A percentile compares a stretch with the other conserved stretches of the same genome.
Conservation (phyloP, 2,888 invertebrate species). For the Pachycephus smyrnensis region DNA sequence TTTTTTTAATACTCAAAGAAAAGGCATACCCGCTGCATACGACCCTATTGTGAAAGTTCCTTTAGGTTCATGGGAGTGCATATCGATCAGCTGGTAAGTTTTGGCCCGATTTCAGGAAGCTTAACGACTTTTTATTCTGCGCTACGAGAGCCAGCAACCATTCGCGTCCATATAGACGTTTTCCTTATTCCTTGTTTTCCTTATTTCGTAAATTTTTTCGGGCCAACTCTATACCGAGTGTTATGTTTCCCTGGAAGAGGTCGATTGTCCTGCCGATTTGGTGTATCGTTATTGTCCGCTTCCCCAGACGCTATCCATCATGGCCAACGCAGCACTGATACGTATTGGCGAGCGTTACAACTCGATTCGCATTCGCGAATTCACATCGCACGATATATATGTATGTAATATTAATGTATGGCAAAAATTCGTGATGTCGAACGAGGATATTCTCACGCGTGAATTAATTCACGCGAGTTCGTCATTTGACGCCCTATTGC, state of each 20-base stretch:
- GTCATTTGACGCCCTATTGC: too few species aligned
- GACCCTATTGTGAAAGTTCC: background rate
- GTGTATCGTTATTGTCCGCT: background rate
- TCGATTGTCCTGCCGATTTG: background rate
- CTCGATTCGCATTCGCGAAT: too few species aligned
- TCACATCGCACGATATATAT: background rate
- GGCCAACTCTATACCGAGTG: background rate
- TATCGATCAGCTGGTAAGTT: background rate
- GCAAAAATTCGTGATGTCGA: too few species aligned
- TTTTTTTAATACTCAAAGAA: too few species aligned
- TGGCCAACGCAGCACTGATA: too few species aligned
- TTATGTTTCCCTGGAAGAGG: background rate
- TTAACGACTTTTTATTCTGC: background rate
- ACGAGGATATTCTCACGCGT: too few species aligned
- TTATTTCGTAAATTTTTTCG: background rate
- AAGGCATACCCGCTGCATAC: too few species aligned
- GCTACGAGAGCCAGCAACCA: background rate
- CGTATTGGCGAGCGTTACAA: too few species aligned
- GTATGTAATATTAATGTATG: background rate
- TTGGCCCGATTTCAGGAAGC: conserved; percentile 1
- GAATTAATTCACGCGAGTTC: too few species aligned
- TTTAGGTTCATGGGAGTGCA: background rate
- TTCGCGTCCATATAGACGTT: background rate
- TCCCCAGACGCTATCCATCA: too few species aligned
- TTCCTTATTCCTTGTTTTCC: background rate